phyloP scores from a whole-genome alignment of 2,113 vertebrate species.

The Brienomyrus longianalis region DNA sequence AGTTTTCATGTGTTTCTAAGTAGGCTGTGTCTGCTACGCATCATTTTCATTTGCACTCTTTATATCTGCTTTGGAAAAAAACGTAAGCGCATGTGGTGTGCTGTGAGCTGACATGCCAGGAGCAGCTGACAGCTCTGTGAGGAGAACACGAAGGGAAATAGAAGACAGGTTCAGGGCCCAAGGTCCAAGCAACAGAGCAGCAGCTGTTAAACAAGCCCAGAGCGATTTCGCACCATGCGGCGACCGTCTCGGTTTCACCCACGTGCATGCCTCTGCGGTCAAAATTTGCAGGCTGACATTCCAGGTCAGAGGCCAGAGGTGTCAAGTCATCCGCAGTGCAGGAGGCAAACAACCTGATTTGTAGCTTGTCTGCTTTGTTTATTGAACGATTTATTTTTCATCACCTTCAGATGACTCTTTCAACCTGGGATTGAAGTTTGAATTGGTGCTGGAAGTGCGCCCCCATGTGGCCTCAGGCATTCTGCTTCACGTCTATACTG shows the following conservation, averaged over 20 bases:
- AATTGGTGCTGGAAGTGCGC: conserved; percentile 82
- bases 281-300: conserved; percentile 4
- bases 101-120: conserved; percentile 22
- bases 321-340: not conserved
- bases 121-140: conserved; percentile 22
- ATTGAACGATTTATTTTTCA: conserved; percentile 17
- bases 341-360: not conserved
- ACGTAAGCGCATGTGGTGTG: not conserved
- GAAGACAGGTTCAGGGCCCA: not conserved
- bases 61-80: not conserved
- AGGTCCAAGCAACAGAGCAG: conserved; percentile 23
- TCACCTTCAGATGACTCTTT: conserved; percentile 74
- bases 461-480: conserved; percentile 78
- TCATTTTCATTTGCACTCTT: not conserved
- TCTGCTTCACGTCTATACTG: conserved; percentile 71
- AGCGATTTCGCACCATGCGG: conserved; percentile 32
- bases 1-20: not conserved
- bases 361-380: not conserved
- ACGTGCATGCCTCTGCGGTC: conserved; percentile 14
- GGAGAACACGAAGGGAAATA: not conserved
- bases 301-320: conserved; percentile 2
- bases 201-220: conserved; percentile 33
- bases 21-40: not conserved
- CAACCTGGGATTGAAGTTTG: conserved; percentile 74
- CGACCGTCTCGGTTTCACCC: conserved; percentile 15